Evolutionary conservation across 1,140 invertebrate genomes (phyloP).

Genomic region (Megalonaias nervosa): DNA sequence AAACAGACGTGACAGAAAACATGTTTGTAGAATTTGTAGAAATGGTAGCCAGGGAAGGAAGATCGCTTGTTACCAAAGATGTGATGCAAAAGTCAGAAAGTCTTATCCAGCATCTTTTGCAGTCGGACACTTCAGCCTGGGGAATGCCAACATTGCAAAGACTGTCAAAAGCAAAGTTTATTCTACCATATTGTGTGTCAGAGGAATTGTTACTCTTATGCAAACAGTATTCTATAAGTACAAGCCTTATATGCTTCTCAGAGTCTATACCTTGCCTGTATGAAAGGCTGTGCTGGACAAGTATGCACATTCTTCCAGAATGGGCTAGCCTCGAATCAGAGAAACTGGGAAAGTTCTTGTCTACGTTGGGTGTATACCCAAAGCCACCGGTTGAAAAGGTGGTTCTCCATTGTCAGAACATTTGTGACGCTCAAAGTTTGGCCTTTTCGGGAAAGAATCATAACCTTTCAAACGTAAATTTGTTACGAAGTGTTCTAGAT

Average conservation of each 20-base stretch:
- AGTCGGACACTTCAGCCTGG: background rate
- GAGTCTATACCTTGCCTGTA: background rate
- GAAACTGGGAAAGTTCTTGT: no score
- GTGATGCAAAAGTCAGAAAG: background rate
- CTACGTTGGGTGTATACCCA: no score
- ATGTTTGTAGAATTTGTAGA: slow-evolving; percentile 19
- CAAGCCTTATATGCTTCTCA: slow-evolving; percentile 3
- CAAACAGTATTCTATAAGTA: background rate
- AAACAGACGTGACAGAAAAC: slow-evolving; percentile 1
- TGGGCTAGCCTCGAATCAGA: no score
- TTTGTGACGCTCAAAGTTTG: no score
- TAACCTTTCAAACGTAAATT: no score
- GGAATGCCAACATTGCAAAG: background rate
- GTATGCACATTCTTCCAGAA: background rate
- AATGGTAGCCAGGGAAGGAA: background rate
- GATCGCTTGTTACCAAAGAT: background rate
- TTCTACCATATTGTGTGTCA: background rate
- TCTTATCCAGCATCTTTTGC: background rate
- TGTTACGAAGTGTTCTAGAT: no score
- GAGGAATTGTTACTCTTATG: background rate
- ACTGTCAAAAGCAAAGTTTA: slow-evolving; percentile 7
- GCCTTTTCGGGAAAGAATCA: no score
- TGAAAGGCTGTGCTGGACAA: slow-evolving; percentile 4
- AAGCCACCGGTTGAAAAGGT: no score
- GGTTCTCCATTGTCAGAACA: no score